Base-by-base conservation (phyloP, 1,140 invertebrate species). In the Vanessa tameamea region DNA sequence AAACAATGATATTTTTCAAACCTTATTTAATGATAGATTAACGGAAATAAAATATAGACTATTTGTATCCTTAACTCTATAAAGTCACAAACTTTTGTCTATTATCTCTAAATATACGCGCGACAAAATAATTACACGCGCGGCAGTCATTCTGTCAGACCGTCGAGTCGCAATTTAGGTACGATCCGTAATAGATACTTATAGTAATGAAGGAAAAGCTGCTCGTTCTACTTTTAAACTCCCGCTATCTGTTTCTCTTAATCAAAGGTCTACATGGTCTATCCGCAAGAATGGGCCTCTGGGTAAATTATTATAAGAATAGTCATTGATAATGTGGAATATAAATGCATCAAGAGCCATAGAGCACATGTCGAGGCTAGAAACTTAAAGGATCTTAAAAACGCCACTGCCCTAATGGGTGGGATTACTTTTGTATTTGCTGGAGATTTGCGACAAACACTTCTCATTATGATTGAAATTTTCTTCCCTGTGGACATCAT, bases 251-350 rank as follows among this genome's bases (percentile, higher is more conserved):
- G 66, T 81, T 20, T n/a, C 0, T 70, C 16, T 75, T 13, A 48
- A 73, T 15, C 69, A 77, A 75, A 59, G 64, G 13, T 69, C 69
- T 15, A 79, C 72, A 43, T 93, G 87, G 69, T 91, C 88, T 51
- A 91, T 94, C 64, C 64, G 73, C 12, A 85, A 84, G 82, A 72
- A 75, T 57, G 78, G 81, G 9, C 69, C 69, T 59, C 73, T 83
- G 68, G 82, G 66, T 53, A 86, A 83, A 76, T 66, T 89, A 37
- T 69, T 89, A 53, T 79, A 82, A 73, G 72, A 84, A 64, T 74
- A 70, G 20, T 77, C 80, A 72, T 66, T 84, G 31, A 78, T 87
- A 66, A 64, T 87, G 64, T 87, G 82, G 79, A 79, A 6, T 6
- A 51, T 81, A 85, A 90, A 77, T 82, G 78, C 74, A 70, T 50